These are phyloP conservation scores for Ophioninae sp. DNA, from an alignment of 2,888 invertebrate species.

Conservation along the genomic window DNA sequence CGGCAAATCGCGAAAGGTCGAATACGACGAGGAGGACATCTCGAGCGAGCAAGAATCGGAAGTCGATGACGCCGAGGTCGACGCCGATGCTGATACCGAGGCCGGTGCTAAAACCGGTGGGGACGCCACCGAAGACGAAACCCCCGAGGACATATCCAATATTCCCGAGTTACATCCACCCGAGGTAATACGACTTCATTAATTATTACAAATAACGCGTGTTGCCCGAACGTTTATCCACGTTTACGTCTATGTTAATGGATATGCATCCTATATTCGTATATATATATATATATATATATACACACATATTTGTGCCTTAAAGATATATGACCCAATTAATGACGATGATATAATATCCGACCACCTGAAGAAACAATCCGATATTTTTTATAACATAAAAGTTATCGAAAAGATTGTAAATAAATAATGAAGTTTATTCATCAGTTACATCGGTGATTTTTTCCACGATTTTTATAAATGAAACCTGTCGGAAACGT, in stretches of 20 bases:
- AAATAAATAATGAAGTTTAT: too few species aligned
- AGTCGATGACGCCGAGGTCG: conserved; percentile 74
- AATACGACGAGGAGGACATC: conserved; percentile 79
- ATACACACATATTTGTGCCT: not conserved
- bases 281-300: not conserved
- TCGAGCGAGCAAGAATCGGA: conserved; percentile 79
- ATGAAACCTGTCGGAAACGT: not conserved
- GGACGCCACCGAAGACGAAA: conserved; percentile 76
- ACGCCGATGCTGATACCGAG: conserved; percentile 67
- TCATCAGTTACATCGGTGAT: too few species aligned
- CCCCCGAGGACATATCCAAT: conserved; percentile 72
- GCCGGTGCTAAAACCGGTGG: conserved; percentile 73
- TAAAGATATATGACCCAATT: conserved; percentile 4
- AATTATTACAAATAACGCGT: conserved; percentile 9
- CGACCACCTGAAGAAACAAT: conserved; percentile 4
- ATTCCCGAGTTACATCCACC: conserved; percentile 79
- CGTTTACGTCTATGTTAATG: too few species aligned
- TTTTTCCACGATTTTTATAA: too few species aligned
- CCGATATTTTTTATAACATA: not conserved
- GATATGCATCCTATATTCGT: not conserved
- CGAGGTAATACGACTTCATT: conserved; percentile 70
- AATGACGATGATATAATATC: conserved; percentile 13
- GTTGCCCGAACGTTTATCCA: too few species aligned
- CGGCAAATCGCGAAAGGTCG: conserved; percentile 76
- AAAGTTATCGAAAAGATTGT: too few species aligned